phyloP scores from a whole-genome alignment of 2,797 vertebrate genomes.

The Diceros bicornis region DNA sequence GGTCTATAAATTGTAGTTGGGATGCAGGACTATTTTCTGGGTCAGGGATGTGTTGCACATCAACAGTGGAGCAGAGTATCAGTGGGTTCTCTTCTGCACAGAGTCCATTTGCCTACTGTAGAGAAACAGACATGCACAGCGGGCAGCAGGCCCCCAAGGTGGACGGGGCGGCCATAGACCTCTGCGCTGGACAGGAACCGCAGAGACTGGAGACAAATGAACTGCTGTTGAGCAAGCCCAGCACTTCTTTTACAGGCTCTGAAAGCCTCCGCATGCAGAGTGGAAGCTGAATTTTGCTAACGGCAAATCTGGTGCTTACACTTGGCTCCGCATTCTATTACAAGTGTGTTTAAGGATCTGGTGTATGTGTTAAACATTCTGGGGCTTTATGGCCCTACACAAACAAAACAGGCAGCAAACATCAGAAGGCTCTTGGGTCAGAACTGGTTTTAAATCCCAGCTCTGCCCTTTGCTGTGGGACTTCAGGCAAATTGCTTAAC shows the following conservation, averaged over 20 bases:
- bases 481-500: not conserved
- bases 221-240: conserved; percentile 71
- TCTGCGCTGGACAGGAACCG: conserved; percentile 72
- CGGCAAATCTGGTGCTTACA: conserved; percentile 30
- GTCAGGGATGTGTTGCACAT: conserved; percentile 66
- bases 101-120: conserved; percentile 74
- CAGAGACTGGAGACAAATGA: conserved; percentile 82
- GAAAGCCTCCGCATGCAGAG: conserved; percentile 77
- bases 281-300: conserved; percentile 82
- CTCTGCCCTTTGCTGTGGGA: not conserved
- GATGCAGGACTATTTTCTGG: conserved; percentile 80
- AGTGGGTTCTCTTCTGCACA: not conserved
- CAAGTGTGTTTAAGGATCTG: not conserved
- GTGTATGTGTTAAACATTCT: not conserved
- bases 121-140: conserved; percentile 69
- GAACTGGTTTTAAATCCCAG: not conserved
- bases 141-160: conserved; percentile 62
- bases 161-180: conserved; percentile 81
- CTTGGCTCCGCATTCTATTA: not conserved
- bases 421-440: not conserved
- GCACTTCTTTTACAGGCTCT: conserved; percentile 69
- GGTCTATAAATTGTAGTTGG: conserved; percentile 75
- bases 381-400: not conserved
- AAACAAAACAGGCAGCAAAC: not conserved
- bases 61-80: conserved; percentile 15